Base-by-base conservation (phyloP, 1,140 invertebrate genomes). In the Orchestia grillus region DNA sequence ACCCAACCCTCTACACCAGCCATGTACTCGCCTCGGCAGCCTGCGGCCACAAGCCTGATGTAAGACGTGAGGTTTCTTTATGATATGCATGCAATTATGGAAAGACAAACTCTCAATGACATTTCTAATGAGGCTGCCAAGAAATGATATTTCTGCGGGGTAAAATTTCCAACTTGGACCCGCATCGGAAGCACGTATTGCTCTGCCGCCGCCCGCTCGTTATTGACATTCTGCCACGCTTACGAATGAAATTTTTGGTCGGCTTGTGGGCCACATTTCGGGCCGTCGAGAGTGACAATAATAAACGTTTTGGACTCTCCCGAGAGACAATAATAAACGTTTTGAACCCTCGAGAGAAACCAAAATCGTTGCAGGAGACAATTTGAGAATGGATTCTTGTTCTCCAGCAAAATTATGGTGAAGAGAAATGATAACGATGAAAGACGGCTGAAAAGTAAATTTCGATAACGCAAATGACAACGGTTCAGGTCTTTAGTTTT, bases 111-210 rank as follows among this genome's bases (percentile, higher is more conserved):
- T 41, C 43, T 90, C 88, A 90, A 42, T 90, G 88, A 90, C 88
- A 90, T 44, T 90, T 44, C 43, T 90, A 90, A 90, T 90, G 88
- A 90, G 88, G 88, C n/a, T 42, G 88, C 88, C 88, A 90, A 90
- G 88, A 90, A 90, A 77, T 77, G 62, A 15, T 77, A 77, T 77
- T 36, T 77, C 62, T 77, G 62, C 28, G 62, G 62, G 62, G 1
- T 23, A 28, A 77, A 77, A 77, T 77, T 77, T 77, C 36, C 62
- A 77, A 36, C 28, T 77, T 77, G 62, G 62, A 28, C 15, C 62
- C 62, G 62, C 62, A 77, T 77, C 62, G 62, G 62, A 28, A 77
- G 62, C 62, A 77, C 62, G 62, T 23, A 77, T 77, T 77, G 62
- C 62, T 77, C 62, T 8, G 36, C 15, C 3, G 62, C 28, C 36